These are phyloP conservation scores for Acromyrmex heyeri DNA, from an alignment of 1,140 invertebrate genomes.

Conservation along the genomic window DNA sequence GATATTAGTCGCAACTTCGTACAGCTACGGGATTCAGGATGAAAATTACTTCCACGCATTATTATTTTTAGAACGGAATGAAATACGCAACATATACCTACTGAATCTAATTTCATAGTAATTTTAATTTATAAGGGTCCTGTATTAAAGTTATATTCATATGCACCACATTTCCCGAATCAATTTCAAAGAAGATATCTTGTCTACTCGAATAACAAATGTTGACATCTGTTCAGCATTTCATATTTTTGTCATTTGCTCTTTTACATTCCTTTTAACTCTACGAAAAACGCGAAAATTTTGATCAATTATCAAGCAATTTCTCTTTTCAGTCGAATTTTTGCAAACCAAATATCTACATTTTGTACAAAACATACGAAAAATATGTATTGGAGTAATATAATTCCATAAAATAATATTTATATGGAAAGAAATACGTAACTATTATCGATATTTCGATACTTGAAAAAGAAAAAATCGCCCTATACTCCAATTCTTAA, in stretches of 20 bases:
- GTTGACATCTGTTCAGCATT: background rate
- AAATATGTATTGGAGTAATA: background rate
- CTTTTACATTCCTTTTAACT: background rate
- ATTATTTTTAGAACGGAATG: constrained; percentile 11
- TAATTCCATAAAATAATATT: background rate
- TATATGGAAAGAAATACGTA: background rate
- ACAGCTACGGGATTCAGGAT: background rate
- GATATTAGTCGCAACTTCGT: background rate
- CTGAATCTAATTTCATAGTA: constrained; percentile 1
- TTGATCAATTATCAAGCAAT: background rate
- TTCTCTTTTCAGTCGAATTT: background rate
- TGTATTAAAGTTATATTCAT: background rate
- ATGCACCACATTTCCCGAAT: background rate
- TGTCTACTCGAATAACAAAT: background rate
- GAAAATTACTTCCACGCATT: background rate
- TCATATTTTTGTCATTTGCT: background rate
- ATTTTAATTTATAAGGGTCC: constrained; percentile 5
- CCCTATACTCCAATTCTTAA: too few relatives aligned
- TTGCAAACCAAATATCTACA: background rate
- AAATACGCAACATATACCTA: background rate
- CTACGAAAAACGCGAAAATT: background rate
- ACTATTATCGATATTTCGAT: background rate
- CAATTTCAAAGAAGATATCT: background rate
- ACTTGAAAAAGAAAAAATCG: background rate
- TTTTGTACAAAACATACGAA: background rate